These are phyloP conservation scores for Euwallacea similis DNA, from an alignment of 1,140 invertebrate genomes.

Conservation along the genomic window DNA sequence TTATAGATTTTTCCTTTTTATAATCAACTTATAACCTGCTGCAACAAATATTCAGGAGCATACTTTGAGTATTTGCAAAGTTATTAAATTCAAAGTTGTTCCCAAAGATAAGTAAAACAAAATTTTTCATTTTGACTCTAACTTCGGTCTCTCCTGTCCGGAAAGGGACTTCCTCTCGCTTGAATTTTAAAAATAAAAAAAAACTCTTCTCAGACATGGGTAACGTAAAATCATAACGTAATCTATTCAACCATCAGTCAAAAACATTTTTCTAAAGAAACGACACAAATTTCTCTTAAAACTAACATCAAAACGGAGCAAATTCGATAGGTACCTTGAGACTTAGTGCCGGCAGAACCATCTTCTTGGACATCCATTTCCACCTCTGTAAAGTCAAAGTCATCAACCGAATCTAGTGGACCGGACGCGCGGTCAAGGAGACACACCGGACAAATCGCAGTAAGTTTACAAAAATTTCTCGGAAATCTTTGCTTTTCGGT, in stretches of 20 bases:
- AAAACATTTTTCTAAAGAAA: background rate
- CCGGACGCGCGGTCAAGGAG: background rate
- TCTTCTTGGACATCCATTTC: constrained; percentile 11
- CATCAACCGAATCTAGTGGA: constrained; percentile 16
- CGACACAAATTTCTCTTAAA: background rate
- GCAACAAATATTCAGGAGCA: too few relatives aligned
- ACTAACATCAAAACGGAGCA: background rate
- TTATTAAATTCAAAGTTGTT: too few relatives aligned
- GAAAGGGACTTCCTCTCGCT: too few relatives aligned
- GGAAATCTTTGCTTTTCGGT: constrained; percentile 18
- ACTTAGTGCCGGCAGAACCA: background rate
- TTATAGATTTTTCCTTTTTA: too few relatives aligned
- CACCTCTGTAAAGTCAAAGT: constrained; percentile 11
- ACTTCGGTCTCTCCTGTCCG: too few relatives aligned
- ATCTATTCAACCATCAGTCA: background rate
- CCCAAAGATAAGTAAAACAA: too few relatives aligned
- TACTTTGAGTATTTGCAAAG: too few relatives aligned
- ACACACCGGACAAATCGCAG: constrained; percentile 13
- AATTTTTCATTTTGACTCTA: too few relatives aligned
- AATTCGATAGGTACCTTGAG: constrained; percentile 8
- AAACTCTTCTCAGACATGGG: background rate
- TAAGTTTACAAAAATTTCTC: constrained; percentile 33
- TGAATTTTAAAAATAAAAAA: too few relatives aligned
- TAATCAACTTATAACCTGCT: too few relatives aligned
- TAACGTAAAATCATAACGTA: background rate